A percentile compares a stretch with the other conserved stretches of the same genome.
Evolutionary conservation across 2,797 vertebrate species (phyloP).

Genomic region (Phrynocephalus forsythii): DNA sequence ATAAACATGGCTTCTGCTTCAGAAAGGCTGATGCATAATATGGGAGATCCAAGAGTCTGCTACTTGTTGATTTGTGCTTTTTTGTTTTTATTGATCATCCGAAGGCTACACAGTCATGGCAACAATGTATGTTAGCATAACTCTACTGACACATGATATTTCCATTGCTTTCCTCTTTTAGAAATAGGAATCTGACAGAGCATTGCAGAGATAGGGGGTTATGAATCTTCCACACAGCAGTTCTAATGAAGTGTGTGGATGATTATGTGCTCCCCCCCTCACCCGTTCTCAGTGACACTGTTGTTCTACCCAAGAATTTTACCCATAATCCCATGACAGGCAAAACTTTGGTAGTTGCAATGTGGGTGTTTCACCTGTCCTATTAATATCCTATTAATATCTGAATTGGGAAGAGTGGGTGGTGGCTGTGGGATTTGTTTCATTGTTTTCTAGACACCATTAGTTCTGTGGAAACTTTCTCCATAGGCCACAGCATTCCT

Average conservation of each 20-base stretch:
- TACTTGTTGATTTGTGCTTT: not conserved
- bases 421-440: not conserved
- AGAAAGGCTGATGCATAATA: not conserved
- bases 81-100: conserved; percentile 20
- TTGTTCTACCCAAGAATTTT: conserved; percentile 9
- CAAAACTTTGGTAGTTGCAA: not conserved
- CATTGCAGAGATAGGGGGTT: not conserved
- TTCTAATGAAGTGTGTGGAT: not conserved
- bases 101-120: conserved; percentile 22
- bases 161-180: conserved; percentile 13
- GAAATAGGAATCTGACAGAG: conserved; percentile 3
- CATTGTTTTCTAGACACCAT: not conserved
- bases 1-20: conserved; percentile 3
- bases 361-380: conserved; percentile 10
- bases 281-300: conserved; percentile 3
- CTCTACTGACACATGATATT: conserved; percentile 25
- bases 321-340: not conserved
- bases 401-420: not conserved
- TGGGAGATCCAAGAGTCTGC: not conserved
- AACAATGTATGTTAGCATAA: conserved; percentile 29
- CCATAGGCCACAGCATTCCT: not conserved
- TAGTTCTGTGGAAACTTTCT: not conserved
- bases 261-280: not conserved
- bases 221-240: conserved; percentile 10
- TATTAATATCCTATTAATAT: conserved; percentile 24